Conservation (phyloP, 2,888 invertebrate genomes). For the Noctua janthina region DNA sequence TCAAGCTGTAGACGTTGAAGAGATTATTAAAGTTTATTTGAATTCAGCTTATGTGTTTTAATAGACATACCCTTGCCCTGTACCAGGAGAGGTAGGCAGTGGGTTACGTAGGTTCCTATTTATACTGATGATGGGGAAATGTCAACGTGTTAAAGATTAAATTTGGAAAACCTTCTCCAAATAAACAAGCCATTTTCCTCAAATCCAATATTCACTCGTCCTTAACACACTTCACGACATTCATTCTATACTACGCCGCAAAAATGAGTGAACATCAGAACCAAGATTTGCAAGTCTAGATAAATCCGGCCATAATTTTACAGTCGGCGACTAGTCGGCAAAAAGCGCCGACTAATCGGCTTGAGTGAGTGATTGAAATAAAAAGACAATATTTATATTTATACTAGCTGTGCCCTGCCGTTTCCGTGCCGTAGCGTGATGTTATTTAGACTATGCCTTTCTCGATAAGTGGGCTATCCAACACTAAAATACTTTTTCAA, state of each 20-base stretch:
- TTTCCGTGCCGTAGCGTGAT: too few species aligned
- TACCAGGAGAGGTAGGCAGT: neutral
- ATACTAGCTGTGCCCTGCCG: too few species aligned
- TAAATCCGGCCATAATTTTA: slow-evolving; percentile 8
- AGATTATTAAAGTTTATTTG: slow-evolving; percentile 88
- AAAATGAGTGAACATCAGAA: neutral
- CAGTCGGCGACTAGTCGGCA: neutral
- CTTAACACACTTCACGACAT: neutral
- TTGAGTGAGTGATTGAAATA: neutral
- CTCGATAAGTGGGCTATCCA: too few species aligned
- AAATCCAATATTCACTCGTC: neutral
- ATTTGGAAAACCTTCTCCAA: neutral
- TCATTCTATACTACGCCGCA: neutral
- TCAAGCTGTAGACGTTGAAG: slow-evolving; percentile 85
- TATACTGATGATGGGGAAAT: neutral
- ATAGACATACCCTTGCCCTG: slow-evolving; percentile 55
- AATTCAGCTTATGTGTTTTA: slow-evolving; percentile 79
- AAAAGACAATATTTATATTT: too few species aligned
- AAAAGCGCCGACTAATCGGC: neutral
- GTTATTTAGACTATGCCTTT: too few species aligned
- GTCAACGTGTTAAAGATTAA: neutral
- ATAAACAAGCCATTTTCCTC: neutral
- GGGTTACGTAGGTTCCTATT: neutral
- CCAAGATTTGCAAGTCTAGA: neutral
- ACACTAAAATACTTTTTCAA: too few species aligned